phyloP scores from a whole-genome alignment of 2,113 vertebrate genomes.

The Saimiri boliviensis region DNA sequence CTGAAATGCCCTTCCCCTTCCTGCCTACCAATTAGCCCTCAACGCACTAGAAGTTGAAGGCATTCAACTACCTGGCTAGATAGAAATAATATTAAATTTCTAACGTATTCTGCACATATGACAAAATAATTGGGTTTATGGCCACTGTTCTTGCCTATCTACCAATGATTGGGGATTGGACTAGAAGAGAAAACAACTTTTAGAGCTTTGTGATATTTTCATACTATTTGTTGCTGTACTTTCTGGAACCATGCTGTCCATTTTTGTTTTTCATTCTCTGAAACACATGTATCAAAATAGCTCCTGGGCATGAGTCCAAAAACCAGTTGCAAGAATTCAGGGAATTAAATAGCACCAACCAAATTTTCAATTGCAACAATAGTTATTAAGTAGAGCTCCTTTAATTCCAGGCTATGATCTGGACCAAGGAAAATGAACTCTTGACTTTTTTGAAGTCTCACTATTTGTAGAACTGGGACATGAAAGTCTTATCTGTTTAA shows the following conservation, averaged over 20 bases:
- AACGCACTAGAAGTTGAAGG: background rate
- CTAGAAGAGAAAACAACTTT: constrained; percentile 10
- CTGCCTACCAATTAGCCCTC: background rate
- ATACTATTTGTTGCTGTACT: background rate
- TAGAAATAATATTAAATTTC: background rate
- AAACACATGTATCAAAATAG: constrained; percentile 63
- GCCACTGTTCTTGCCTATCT: background rate
- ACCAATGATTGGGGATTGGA: background rate
- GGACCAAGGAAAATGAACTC: constrained; percentile 52
- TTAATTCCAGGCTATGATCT: constrained; percentile 57
- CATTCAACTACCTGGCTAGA: background rate
- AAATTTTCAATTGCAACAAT: constrained; percentile 56
- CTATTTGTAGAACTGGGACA: background rate
- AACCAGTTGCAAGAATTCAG: constrained; percentile 49
- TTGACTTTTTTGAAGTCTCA: constrained; percentile 48
- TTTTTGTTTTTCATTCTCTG: constrained; percentile 57
- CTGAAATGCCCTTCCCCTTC: background rate
- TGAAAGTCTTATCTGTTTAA: background rate
- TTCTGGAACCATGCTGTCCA: constrained; percentile 56
- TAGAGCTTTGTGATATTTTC: constrained; percentile 8
- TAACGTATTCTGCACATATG: background rate
- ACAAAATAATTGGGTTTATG: constrained; percentile 19
- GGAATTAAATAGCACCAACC: constrained; percentile 59
- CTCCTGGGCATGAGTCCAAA: constrained; percentile 64
- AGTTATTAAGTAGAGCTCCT: constrained; percentile 54